These are phyloP conservation scores for Drosophila percnosoma DNA, from an alignment of 2,888 invertebrate species.

Conservation along the genomic window DNA sequence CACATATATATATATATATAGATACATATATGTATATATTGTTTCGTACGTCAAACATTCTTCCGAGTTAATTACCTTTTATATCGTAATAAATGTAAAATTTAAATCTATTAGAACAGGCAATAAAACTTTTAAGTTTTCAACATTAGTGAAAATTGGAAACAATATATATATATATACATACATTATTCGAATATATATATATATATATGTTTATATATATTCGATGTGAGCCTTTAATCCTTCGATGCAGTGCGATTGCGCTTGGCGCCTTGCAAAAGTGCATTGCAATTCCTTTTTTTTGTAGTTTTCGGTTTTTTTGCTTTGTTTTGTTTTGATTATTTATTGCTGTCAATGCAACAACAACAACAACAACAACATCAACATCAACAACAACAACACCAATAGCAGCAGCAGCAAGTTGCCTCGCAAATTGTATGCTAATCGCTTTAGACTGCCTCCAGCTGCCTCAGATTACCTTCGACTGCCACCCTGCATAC, in stretches of 20 bases:
- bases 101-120: neutral
- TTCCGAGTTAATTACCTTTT: neutral
- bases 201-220: neutral
- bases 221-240: too few species aligned
- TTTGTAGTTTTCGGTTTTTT: neutral
- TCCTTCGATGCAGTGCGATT: neutral
- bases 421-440: constrained; percentile 71
- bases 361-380: too few species aligned
- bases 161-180: too few species aligned
- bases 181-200: too few species aligned
- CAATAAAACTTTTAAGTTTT: neutral
- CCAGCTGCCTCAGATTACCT: constrained; percentile 5
- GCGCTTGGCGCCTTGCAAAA: neutral
- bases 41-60: neutral
- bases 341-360: constrained; percentile 69
- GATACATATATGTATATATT: neutral
- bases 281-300: constrained; percentile 28
- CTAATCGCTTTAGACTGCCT: constrained; percentile 62
- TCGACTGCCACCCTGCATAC: constrained; percentile 42
- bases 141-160: neutral
- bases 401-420: constrained; percentile 35
- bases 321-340: constrained; percentile 21
- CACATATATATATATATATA: neutral
- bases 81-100: neutral
- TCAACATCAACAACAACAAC: too few species aligned